Conservation (phyloP, 2,113 vertebrate species). For the Clarias magur region DNA sequence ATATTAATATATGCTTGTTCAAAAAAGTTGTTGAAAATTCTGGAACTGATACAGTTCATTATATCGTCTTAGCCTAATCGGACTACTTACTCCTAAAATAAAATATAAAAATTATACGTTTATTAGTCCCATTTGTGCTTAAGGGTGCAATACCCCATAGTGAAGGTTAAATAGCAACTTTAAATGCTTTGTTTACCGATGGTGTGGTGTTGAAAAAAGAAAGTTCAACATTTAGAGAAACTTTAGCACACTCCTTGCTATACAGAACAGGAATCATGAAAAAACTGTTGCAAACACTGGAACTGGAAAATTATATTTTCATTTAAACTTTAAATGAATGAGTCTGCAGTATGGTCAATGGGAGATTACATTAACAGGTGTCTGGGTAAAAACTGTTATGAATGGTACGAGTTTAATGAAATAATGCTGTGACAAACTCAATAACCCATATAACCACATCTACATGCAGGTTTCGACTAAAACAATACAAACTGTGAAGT, state of each 20-base stretch:
- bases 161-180: neutral
- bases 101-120: neutral
- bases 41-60: neutral
- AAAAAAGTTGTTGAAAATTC: neutral
- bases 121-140: neutral
- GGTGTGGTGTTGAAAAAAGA: slow-evolving; percentile 12
- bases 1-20: neutral
- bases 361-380: neutral
- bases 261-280: neutral
- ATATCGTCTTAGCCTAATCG: neutral
- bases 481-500: neutral
- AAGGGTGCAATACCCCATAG: neutral
- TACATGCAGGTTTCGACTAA: neutral
- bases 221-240: neutral
- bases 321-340: neutral
- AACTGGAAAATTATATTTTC: neutral
- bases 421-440: neutral
- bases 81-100: neutral
- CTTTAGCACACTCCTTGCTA: neutral
- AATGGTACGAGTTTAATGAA: neutral
- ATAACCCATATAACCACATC: neutral
- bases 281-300: neutral
- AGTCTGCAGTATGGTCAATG: neutral
- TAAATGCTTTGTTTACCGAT: slow-evolving; percentile 26
- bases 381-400: neutral